Percentiles rank a stretch among this genome's conserved stretches.
These are phyloP conservation scores for Recurvirostra avosetta DNA, from an alignment of 2,113 vertebrate genomes.

Conservation along the genomic window DNA sequence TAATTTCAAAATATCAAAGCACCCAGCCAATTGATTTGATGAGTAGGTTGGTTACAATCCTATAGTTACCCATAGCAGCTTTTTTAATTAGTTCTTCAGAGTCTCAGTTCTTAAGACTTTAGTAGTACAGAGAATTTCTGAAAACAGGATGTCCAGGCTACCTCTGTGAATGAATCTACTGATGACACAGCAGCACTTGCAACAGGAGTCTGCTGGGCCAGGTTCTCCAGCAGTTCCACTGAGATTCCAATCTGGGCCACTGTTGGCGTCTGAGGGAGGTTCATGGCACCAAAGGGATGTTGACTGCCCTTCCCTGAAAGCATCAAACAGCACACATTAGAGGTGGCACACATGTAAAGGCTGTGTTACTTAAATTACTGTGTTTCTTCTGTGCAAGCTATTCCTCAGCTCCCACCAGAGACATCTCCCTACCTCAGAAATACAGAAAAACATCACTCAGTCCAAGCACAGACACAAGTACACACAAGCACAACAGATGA, in stretches of 20 bases:
- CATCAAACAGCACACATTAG: neutral
- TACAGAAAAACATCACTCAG: neutral
- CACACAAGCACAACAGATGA: neutral
- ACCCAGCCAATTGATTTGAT: neutral
- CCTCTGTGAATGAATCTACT: slow-evolving; percentile 90
- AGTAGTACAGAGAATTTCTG: neutral
- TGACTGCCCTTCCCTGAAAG: slow-evolving; percentile 85
- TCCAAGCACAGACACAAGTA: neutral
- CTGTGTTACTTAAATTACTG: neutral
- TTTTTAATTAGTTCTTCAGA: neutral
- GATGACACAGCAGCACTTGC: slow-evolving; percentile 86
- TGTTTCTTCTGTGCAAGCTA: neutral
- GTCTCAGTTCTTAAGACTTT: neutral
- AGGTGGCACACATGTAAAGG: neutral
- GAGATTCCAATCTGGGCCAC: slow-evolving; percentile 95
- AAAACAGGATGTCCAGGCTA: slow-evolving; percentile 17
- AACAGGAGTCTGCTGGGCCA: slow-evolving; percentile 91
- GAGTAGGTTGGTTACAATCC: neutral
- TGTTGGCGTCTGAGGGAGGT: slow-evolving; percentile 77
- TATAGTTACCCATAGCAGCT: neutral
- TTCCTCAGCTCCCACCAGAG: neutral
- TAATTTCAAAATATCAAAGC: neutral
- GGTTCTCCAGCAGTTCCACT: slow-evolving; percentile 87
- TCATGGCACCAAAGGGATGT: slow-evolving; percentile 88
- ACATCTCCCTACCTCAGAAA: neutral